Evolutionary conservation across 2,113 vertebrate species (phyloP), one percentile per base, ranked within the genome.

Genomic region (Hyla sarda): DNA sequence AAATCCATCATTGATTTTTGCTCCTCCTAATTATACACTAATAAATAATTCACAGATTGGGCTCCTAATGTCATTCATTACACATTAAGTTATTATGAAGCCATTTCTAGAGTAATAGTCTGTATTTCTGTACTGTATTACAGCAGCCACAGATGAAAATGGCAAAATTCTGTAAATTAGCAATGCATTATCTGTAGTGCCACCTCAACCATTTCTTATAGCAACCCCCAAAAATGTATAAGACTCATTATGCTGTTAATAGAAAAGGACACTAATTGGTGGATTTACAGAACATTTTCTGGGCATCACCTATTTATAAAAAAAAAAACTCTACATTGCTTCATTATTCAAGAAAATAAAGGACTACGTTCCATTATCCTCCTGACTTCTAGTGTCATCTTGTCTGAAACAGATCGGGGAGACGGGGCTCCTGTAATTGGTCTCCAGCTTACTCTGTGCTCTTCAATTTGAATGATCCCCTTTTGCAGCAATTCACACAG

Each of bases 281-380:
- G 85, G 80, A 93, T 92, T 94, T 91, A 91, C n/a, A n/a, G n/a
- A n/a, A n/a, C 92, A 92, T 91, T 88, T 91, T 90, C 88, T 90
- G 87, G 82, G 88, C 90, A 90, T 88, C 89, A 84, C 90, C 89
- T 89, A 88, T 88, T 90, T 90, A 90, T 91, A 90, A 89, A 91
- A 92, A 92, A 58, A 93, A 92, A 92, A 58, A 93, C 91, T 92
- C 89, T 92, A 89, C 91, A 90, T 89, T 88, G 88, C 89, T 85
- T 87, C 90, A 85, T 87, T 28, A 90, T 87, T 74, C 75, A 89
- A 90, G 91, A 74, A 73, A 88, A 90, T 84, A 91, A 91, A 93
- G 91, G 87, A 91, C 90, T 90, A 91, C 90, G 90, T 89, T 90
- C 90, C 91, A 90, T 90, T 89, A 91, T 91, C 90, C 87, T 89